Percentiles rank a stretch among this genome's conserved stretches.
Conservation (phyloP, 1,140 invertebrate genomes). For the Leptestheria dahalacensis region DNA sequence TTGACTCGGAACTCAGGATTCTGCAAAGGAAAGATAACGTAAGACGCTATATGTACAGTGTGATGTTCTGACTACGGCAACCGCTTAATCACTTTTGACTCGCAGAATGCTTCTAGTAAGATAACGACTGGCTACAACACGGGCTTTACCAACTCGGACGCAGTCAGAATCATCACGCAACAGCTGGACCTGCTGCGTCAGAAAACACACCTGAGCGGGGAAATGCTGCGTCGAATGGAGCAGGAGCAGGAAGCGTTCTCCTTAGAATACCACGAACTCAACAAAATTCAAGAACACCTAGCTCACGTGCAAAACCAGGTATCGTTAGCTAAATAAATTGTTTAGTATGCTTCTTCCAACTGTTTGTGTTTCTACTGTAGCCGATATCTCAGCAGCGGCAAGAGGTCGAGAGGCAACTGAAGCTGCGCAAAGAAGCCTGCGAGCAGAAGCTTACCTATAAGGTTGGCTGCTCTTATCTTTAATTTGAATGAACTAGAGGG, state of each 20-base stretch:
- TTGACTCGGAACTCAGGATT: conserved; percentile 53
- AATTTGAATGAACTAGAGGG: too few species aligned
- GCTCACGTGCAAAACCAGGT: conserved; percentile 14
- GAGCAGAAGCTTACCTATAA: conserved; percentile 43
- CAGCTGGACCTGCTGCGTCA: conserved; percentile 44
- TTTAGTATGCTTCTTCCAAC: conserved; percentile 4
- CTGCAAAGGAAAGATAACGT: conserved; percentile 43
- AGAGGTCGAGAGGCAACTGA: conserved; percentile 36
- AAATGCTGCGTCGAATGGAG: conserved; percentile 54
- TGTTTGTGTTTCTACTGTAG: conserved; percentile 10
- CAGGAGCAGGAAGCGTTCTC: conserved; percentile 72
- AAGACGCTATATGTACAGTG: too few species aligned
- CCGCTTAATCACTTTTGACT: too few species aligned
- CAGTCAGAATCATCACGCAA: conserved; percentile 33
- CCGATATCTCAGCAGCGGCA: conserved; percentile 24
- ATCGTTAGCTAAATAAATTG: conserved; percentile 1
- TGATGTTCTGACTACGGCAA: too few species aligned
- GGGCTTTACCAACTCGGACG: conserved; percentile 20
- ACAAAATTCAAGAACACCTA: conserved; percentile 49
- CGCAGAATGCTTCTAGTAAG: too few species aligned
- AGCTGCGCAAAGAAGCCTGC: conserved; percentile 43
- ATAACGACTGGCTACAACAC: background rate
- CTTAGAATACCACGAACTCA: conserved; percentile 67
- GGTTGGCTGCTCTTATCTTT: conserved; percentile 28
- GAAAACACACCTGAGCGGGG: conserved; percentile 48